phyloP scores from a whole-genome alignment of 2,888 invertebrate genomes.

The Brachylomia viminalis region DNA sequence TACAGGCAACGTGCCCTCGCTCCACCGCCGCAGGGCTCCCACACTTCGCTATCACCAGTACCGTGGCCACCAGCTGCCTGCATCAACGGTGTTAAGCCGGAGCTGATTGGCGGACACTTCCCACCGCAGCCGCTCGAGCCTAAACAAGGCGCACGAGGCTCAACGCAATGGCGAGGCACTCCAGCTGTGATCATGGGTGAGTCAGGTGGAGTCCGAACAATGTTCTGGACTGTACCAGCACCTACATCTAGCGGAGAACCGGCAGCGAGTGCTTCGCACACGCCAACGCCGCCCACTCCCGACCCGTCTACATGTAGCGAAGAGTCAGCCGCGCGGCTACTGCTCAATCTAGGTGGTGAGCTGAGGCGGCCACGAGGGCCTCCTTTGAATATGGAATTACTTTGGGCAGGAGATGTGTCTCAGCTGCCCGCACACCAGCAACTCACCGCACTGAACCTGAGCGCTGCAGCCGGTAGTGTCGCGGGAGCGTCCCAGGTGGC shows the following conservation, averaged over 20 bases:
- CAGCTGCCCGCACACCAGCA: conserved; percentile 96
- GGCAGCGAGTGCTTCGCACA: conserved; percentile 88
- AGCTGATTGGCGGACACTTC: conserved; percentile 93
- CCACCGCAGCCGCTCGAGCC: conserved; percentile 86
- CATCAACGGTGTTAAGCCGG: conserved; percentile 95
- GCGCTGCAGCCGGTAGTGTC: conserved; percentile 89
- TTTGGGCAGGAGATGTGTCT: conserved; percentile 97
- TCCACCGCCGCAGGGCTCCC: conserved; percentile 86
- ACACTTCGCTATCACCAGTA: conserved; percentile 81
- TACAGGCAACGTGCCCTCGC: conserved; percentile 84
- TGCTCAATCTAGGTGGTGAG: conserved; percentile 94
- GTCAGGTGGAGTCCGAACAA: conserved; percentile 95
- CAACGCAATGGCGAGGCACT: conserved; percentile 91
- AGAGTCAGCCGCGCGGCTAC: conserved; percentile 92
- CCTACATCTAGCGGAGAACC: conserved; percentile 89
- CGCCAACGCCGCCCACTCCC: conserved; percentile 89
- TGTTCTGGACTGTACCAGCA: conserved; percentile 92
- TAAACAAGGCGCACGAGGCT: conserved; percentile 82
- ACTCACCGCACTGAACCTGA: conserved; percentile 94
- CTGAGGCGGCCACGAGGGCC: conserved; percentile 91
- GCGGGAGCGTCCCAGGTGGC: conserved; percentile 83
- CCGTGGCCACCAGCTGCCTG: conserved; percentile 92
- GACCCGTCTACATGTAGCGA: conserved; percentile 89
- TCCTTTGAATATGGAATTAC: conserved; percentile 96
- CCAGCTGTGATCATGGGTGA: conserved; percentile 98